Evolutionary conservation across 2,113 vertebrate genomes (phyloP).

Genomic region (Pithys albifrons): DNA sequence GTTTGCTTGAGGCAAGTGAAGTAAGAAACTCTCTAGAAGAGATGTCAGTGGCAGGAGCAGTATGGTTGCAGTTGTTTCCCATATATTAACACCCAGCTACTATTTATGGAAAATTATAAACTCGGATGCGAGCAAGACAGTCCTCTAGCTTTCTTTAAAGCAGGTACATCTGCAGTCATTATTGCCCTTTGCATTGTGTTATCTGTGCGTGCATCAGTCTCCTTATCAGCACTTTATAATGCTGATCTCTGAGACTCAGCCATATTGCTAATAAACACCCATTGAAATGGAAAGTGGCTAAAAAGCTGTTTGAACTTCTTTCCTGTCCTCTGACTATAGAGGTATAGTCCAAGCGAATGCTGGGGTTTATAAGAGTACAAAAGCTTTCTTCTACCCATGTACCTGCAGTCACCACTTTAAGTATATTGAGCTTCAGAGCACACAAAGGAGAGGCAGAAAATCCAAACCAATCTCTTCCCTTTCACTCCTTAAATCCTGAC

Average conservation of each 20-base stretch:
- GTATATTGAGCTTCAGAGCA: conserved; percentile 73
- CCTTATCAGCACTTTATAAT: conserved; percentile 42
- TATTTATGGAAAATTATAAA: neutral
- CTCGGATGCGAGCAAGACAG: neutral
- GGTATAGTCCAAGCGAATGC: conserved; percentile 57
- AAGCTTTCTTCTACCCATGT: conserved; percentile 65
- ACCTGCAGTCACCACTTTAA: conserved; percentile 73
- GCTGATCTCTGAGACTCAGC: conserved; percentile 13
- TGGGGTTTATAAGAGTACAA: conserved; percentile 71
- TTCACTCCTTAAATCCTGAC: conserved; percentile 83
- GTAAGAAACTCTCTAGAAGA: neutral
- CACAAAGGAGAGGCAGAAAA: conserved; percentile 73
- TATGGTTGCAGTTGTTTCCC: neutral
- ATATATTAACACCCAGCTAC: neutral
- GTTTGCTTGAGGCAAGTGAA: neutral
- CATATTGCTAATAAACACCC: conserved; percentile 54
- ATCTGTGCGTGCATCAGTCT: neutral
- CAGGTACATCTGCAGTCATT: neutral
- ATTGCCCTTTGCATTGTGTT: neutral
- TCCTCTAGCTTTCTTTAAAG: conserved; percentile 5
- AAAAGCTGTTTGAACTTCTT: conserved; percentile 69
- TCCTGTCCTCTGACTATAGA: conserved; percentile 47
- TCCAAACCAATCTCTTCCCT: conserved; percentile 79
- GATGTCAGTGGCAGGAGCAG: neutral
- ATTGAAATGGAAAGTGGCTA: conserved; percentile 71